Conservation (phyloP, 2,888 invertebrate species). For the Polyploca ridens region DNA sequence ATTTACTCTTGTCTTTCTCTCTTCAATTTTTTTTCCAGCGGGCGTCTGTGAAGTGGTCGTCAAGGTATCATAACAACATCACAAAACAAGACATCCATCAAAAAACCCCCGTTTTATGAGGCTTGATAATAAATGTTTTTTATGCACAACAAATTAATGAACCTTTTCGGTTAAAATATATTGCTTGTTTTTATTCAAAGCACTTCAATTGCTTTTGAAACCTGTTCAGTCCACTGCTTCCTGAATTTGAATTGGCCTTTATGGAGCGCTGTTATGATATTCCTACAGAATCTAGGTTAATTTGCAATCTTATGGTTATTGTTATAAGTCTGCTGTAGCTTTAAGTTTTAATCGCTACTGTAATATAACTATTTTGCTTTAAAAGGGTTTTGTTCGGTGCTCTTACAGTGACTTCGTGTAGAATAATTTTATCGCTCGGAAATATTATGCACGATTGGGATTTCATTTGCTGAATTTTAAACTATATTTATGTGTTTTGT, state of each 20-base stretch:
- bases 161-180: neutral
- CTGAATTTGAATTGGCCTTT: slow-evolving; percentile 8
- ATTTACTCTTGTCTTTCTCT: too few relatives aligned
- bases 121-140: neutral
- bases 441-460: neutral
- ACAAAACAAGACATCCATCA: neutral
- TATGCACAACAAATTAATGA: neutral
- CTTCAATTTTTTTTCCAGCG: too few relatives aligned
- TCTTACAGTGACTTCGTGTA: neutral
- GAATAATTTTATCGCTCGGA: neutral
- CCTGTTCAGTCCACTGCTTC: neutral
- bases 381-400: neutral
- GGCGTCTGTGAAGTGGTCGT: too few relatives aligned
- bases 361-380: neutral
- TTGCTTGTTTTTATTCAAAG: slow-evolving; percentile 2
- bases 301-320: slow-evolving; percentile 1
- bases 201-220: slow-evolving; percentile 6
- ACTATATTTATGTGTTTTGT: neutral
- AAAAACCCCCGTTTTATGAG: neutral
- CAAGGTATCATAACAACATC: too few relatives aligned
- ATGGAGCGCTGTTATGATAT: neutral
- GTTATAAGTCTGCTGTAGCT: neutral
- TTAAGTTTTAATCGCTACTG: slow-evolving; percentile 5
- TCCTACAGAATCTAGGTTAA: slow-evolving; percentile 1
- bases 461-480: neutral